Conservation (phyloP, 2,888 invertebrate genomes). For the Parochlus steinenii region DNA sequence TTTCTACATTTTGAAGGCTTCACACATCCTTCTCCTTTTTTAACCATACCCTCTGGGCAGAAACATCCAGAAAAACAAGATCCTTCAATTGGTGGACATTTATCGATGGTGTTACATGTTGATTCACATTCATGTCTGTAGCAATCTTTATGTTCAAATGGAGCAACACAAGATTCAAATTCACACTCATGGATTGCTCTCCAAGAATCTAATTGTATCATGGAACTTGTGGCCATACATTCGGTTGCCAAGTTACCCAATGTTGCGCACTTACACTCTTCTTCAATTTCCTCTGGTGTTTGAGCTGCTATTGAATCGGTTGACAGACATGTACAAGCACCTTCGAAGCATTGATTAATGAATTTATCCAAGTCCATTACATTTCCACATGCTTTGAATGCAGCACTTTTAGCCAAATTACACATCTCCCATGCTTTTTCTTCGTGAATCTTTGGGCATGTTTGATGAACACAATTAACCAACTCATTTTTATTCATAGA, state of each 20-base stretch:
- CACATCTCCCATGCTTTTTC: slow-evolving; percentile 50
- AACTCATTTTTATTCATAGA: slow-evolving; percentile 33
- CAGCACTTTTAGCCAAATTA: slow-evolving; percentile 44
- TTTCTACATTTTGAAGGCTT: slow-evolving; percentile 56
- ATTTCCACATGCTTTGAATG: slow-evolving; percentile 44
- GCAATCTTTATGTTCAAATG: slow-evolving; percentile 68
- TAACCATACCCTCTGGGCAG: slow-evolving; percentile 58
- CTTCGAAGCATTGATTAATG: slow-evolving; percentile 55
- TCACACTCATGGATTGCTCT: slow-evolving; percentile 54
- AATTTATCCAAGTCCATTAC: slow-evolving; percentile 50
- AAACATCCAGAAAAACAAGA: slow-evolving; percentile 71
- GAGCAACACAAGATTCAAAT: slow-evolving; percentile 50
- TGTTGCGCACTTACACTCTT: slow-evolving; percentile 50
- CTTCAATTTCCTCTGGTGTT: slow-evolving; percentile 16
- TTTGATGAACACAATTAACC: slow-evolving; percentile 39
- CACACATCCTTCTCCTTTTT: slow-evolving; percentile 51
- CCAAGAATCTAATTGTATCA: slow-evolving; percentile 52
- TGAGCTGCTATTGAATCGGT: slow-evolving; percentile 27
- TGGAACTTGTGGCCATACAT: slow-evolving; percentile 47
- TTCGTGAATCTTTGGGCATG: slow-evolving; percentile 44
- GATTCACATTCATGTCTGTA: slow-evolving; percentile 64
- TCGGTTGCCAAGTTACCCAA: slow-evolving; percentile 55
- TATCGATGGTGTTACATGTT: slow-evolving; percentile 46
- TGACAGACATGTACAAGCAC: slow-evolving; percentile 55
- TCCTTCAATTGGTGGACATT: slow-evolving; percentile 45